A percentile compares a stretch with the other conserved stretches of the same genome.
Conservation (phyloP, 2,113 vertebrate genomes). For the Diglossa brunneiventris region DNA sequence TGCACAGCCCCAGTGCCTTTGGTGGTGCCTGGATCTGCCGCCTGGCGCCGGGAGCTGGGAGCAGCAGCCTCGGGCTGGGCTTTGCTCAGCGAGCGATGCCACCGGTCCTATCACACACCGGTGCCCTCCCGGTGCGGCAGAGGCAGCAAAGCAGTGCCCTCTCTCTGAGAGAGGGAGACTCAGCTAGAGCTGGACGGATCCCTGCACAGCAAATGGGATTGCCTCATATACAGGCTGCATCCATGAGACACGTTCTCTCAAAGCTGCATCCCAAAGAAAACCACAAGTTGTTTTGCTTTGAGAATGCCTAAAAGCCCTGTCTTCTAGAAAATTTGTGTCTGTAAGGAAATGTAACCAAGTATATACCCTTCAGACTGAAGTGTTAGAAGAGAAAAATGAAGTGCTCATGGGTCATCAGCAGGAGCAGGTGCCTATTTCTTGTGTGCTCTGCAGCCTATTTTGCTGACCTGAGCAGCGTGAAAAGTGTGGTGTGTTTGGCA, state of each 20-base stretch:
- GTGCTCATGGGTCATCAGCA: background rate
- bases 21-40: constrained; percentile 68
- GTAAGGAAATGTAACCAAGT: background rate
- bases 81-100: background rate
- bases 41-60: background rate
- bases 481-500: background rate
- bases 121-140: background rate
- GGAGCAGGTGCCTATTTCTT: background rate
- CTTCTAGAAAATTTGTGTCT: background rate
- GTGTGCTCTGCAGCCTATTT: background rate
- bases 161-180: background rate
- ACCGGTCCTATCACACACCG: accelerated
- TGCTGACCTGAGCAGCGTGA: background rate
- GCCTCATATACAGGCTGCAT: accelerated
- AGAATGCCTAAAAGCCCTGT: background rate
- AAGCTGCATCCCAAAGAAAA: background rate
- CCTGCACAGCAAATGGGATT: accelerated
- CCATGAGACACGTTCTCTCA: background rate
- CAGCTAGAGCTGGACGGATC: background rate
- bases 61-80: background rate
- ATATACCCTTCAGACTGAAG: background rate
- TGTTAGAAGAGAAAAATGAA: background rate
- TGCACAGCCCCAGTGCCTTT: constrained; percentile 33
- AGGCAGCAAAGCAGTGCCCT: background rate
- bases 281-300: background rate